phyloP scores from a whole-genome alignment of 2,113 vertebrate species.

The Colaptes auratus region DNA sequence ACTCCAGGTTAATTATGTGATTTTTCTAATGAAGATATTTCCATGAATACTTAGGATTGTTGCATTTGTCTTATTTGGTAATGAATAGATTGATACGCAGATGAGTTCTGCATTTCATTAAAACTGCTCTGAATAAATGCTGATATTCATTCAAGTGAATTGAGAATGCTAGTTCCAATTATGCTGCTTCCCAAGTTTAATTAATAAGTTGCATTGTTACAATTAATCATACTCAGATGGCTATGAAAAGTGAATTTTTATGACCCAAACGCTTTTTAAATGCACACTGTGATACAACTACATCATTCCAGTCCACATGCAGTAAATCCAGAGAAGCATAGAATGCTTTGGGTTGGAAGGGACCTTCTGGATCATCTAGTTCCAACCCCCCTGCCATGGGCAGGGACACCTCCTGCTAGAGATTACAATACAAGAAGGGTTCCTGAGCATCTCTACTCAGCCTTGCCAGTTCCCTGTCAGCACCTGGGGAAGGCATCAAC shows the following conservation, averaged over 20 bases:
- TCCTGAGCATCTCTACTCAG: neutral
- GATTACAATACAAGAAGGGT: neutral
- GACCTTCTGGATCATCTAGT: too few relatives aligned
- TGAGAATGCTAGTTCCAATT: conserved; percentile 41
- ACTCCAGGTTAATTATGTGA: conserved; percentile 59
- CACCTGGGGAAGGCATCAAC: neutral
- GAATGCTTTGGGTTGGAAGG: too few relatives aligned
- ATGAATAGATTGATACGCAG: conserved; percentile 46
- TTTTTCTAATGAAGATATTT: conserved; percentile 71
- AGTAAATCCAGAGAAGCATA: neutral
- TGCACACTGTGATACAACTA: neutral
- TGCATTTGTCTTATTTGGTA: conserved; percentile 53
- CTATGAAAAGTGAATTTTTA: neutral
- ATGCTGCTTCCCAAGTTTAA: conserved; percentile 55
- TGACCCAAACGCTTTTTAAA: neutral
- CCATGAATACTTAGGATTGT: conserved; percentile 47
- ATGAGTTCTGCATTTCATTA: conserved; percentile 65
- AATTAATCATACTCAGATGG: conserved; percentile 59
- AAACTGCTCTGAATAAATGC: conserved; percentile 49
- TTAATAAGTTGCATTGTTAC: conserved; percentile 63
- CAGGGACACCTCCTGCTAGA: too few relatives aligned
- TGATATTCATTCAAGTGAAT: conserved; percentile 47
- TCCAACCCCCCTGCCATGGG: too few relatives aligned
- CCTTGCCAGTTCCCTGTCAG: neutral
- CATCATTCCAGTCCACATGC: neutral